phyloP scores from a whole-genome alignment of 2,888 invertebrate species.

The Pachymerium ferrugineum region DNA sequence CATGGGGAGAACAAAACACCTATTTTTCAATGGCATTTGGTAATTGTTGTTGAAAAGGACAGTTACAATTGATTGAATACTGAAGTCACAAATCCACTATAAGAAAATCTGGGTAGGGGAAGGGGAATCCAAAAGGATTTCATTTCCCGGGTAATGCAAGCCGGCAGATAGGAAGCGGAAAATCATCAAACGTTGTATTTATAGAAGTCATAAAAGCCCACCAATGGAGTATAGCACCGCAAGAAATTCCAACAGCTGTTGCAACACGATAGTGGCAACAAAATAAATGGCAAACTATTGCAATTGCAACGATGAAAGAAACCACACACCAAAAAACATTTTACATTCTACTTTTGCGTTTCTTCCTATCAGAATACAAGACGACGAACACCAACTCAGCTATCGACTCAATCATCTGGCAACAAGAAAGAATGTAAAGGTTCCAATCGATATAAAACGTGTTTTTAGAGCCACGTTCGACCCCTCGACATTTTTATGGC shows the following conservation, averaged over 20 bases:
- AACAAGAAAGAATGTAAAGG: no score
- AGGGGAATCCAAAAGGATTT: no score
- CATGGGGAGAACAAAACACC: no score
- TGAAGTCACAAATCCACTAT: no score
- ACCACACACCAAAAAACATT: neutral
- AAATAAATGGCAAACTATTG: neutral
- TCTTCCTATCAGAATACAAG: neutral
- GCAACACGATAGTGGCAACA: constrained; percentile 6
- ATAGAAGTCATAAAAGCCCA: constrained; percentile 18
- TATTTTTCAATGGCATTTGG: no score
- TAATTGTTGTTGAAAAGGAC: no score
- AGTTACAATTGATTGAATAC: no score
- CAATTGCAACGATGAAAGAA: neutral
- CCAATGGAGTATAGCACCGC: constrained; percentile 6
- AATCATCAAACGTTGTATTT: constrained; percentile 18
- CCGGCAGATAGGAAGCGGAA: constrained; percentile 7
- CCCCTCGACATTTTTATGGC: neutral
- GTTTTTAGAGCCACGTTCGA: neutral
- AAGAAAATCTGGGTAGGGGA: no score
- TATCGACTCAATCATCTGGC: no score
- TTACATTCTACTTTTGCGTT: neutral
- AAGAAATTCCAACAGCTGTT: constrained; percentile 13
- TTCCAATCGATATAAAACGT: neutral
- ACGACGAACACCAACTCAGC: no score
- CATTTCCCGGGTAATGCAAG: neutral